Evolutionary conservation across 2,113 vertebrate genomes (phyloP).

Genomic region (Dicaeum eximium): DNA sequence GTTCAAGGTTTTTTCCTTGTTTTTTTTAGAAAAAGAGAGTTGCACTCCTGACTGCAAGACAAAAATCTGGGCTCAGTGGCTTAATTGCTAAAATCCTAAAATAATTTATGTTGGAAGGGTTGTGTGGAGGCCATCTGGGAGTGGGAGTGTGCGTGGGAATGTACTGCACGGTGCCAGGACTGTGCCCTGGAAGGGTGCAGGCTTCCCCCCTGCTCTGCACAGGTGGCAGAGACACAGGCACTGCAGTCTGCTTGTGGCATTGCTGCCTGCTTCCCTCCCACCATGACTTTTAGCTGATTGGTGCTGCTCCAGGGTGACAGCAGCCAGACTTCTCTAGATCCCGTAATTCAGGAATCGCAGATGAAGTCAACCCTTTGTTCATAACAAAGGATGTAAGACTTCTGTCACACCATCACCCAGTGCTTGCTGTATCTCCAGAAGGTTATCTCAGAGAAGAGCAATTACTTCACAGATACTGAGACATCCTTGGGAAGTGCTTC

Average conservation of each 20-base stretch:
- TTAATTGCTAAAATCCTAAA: background rate
- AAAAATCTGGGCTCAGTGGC: background rate
- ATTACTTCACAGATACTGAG: background rate
- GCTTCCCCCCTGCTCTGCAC: background rate
- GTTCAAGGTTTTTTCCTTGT: too few species aligned
- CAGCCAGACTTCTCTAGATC: background rate
- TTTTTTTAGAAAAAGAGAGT: background rate
- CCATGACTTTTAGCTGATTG: accelerated
- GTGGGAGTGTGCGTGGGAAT: background rate
- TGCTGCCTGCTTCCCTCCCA: background rate
- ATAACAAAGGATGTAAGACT: background rate
- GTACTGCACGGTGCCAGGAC: background rate
- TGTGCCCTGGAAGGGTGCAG: background rate
- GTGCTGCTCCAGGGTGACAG: background rate
- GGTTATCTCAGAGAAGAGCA: background rate
- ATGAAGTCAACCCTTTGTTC: background rate
- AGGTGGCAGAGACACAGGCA: background rate
- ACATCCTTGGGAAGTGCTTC: background rate
- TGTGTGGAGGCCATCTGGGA: background rate
- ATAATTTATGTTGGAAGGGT: background rate
- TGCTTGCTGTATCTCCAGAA: background rate
- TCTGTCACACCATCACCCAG: background rate
- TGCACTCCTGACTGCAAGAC: background rate
- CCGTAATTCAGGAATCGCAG: accelerated
- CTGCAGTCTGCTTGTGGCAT: background rate